Evolutionary conservation across 64 coral and sea anemone genomes (phyloP).

Genomic region (Acropora yongei): DNA sequence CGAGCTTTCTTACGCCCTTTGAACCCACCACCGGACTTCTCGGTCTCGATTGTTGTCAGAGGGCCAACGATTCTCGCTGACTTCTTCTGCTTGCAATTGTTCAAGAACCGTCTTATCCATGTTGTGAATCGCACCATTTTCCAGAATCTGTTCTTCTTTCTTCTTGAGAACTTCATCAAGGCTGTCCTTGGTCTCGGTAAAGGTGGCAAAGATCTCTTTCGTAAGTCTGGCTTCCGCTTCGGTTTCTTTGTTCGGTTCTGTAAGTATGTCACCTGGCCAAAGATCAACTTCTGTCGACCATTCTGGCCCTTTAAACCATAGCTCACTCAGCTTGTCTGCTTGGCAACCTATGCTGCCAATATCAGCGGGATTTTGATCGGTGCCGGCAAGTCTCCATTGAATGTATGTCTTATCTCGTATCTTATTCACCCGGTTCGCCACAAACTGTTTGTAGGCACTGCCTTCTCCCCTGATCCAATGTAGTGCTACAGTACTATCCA

Average conservation of each 20-base stretch:
- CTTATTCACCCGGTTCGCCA: conserved; percentile 61
- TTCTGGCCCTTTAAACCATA: conserved; percentile 2
- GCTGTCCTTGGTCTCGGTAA: not conserved
- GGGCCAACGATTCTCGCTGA: not conserved
- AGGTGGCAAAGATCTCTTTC: conserved; percentile 9
- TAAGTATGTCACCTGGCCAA: conserved; percentile 8
- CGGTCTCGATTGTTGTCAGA: conserved; percentile 10
- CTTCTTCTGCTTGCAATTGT: conserved; percentile 34
- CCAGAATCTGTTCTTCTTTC: conserved; percentile 16
- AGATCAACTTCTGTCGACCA: conserved; percentile 28
- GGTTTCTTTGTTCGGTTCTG: conserved; percentile 7
- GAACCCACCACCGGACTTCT: no score
- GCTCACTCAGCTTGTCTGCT: not conserved
- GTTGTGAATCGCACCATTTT: conserved; percentile 20
- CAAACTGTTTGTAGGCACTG: conserved; percentile 15
- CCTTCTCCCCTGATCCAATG: conserved; percentile 46
- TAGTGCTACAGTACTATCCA: conserved; percentile 67
- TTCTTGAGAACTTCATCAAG: conserved; percentile 32
- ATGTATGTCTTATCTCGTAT: conserved; percentile 34
- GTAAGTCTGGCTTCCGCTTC: conserved; percentile 41
- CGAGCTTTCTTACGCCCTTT: no score
- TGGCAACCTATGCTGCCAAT: conserved; percentile 48
- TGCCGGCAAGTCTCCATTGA: conserved; percentile 48
- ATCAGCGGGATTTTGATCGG: conserved; percentile 57
- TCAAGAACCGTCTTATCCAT: conserved; percentile 37